Conservation (phyloP, 2,797 vertebrate species). For the Anas acuta region DNA sequence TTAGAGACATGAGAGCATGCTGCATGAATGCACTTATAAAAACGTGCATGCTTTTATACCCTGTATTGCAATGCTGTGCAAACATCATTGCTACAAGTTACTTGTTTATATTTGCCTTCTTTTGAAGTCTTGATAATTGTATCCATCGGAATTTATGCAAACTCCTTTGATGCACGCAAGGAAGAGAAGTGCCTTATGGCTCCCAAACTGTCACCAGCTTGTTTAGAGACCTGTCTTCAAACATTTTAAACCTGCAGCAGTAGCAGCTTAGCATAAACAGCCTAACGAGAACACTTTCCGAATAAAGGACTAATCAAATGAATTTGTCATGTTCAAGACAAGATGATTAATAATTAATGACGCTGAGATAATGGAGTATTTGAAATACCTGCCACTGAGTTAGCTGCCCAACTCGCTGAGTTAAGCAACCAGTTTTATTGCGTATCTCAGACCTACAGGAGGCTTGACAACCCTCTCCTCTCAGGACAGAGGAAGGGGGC, state of each 20-base stretch:
- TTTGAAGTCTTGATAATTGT: conserved; percentile 15
- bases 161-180: conserved; percentile 13
- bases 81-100: neutral
- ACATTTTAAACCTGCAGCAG: neutral
- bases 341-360: conserved; percentile 36
- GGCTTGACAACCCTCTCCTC: neutral
- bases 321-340: conserved; percentile 33
- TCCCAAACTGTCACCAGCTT: neutral
- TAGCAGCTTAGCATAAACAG: conserved; percentile 32
- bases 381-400: neutral
- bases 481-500: neutral
- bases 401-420: neutral
- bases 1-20: neutral
- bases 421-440: neutral
- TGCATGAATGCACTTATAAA: neutral
- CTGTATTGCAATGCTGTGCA: neutral
- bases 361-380: neutral
- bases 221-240: conserved; percentile 4
- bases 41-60: neutral
- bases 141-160: conserved; percentile 7
- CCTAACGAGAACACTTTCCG: conserved; percentile 37
- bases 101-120: neutral
- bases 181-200: neutral
- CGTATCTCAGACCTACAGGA: neutral
- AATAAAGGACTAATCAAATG: conserved; percentile 34